Conservation (phyloP, 2,888 invertebrate species). For the Catocala fraxini region DNA sequence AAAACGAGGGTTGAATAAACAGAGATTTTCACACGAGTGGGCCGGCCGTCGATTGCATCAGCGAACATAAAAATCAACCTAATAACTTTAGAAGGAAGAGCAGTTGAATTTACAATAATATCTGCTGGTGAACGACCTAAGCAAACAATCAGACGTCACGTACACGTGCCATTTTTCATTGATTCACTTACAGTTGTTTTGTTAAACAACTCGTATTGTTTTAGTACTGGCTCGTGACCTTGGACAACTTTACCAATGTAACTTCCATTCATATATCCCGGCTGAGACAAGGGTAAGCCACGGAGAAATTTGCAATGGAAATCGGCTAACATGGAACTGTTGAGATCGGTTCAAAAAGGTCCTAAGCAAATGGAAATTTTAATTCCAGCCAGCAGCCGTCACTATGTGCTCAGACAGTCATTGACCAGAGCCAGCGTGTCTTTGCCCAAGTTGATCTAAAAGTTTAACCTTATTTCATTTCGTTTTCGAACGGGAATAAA, state of each 20-base stretch:
- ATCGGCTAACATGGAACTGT: slow-evolving; percentile 15
- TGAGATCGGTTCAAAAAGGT: slow-evolving; percentile 21
- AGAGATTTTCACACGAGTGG: slow-evolving; percentile 28
- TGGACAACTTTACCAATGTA: slow-evolving; percentile 12
- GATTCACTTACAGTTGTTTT: slow-evolving; percentile 11
- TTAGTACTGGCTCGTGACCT: slow-evolving; percentile 14
- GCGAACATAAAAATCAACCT: background rate
- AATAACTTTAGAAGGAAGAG: slow-evolving; percentile 2
- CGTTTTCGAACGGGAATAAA: slow-evolving; percentile 20
- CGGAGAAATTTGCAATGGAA: slow-evolving; percentile 31
- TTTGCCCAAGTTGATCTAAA: slow-evolving; percentile 25
- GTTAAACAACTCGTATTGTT: slow-evolving; percentile 6
- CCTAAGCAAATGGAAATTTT: slow-evolving; percentile 28
- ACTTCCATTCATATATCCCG: slow-evolving; percentile 21
- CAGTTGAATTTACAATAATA: slow-evolving; percentile 19
- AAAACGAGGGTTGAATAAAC: slow-evolving; percentile 28
- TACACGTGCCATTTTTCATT: slow-evolving; percentile 16
- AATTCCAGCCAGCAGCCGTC: slow-evolving; percentile 13
- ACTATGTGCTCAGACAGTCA: slow-evolving; percentile 43
- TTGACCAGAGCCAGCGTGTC: slow-evolving; percentile 27
- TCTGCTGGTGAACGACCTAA: slow-evolving; percentile 14
- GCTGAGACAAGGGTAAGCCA: slow-evolving; percentile 24
- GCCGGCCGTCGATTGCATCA: slow-evolving; percentile 14
- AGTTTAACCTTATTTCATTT: slow-evolving; percentile 19
- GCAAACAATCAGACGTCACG: slow-evolving; percentile 29